Evolutionary conservation across 2,113 vertebrate genomes (phyloP).

Genomic region (Naja naja): DNA sequence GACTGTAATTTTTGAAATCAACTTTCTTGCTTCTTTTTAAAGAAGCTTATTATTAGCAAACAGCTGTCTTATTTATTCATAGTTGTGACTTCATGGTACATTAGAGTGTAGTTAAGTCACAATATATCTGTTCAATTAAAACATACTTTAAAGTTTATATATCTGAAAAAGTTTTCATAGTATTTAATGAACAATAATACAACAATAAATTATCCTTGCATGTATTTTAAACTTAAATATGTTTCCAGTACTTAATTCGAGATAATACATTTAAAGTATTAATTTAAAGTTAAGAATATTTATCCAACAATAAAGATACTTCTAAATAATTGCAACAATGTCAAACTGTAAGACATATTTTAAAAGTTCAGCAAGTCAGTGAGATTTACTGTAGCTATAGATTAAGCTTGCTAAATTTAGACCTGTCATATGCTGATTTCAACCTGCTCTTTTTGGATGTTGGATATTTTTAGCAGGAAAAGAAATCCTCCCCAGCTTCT

Average conservation of each 20-base stretch:
- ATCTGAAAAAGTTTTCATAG: not conserved
- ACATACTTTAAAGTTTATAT: not conserved
- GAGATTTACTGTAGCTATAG: constrained; percentile 13
- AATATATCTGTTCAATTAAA: constrained; percentile 33
- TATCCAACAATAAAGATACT: not conserved
- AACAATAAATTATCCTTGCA: not conserved
- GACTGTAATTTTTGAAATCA: constrained; percentile 13
- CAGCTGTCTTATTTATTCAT: constrained; percentile 42
- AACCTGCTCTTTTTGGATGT: constrained; percentile 41
- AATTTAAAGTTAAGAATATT: constrained; percentile 9
- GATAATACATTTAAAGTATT: not conserved
- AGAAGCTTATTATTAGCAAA: constrained; percentile 49
- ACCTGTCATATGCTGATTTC: accelerated
- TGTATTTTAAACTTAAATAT: not conserved
- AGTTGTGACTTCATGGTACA: constrained; percentile 42
- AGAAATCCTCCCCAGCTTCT: constrained; percentile 24
- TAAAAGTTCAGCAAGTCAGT: not conserved
- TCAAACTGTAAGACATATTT: not conserved
- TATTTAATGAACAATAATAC: constrained; percentile 9
- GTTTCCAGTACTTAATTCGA: not conserved
- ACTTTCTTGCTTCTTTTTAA: not conserved
- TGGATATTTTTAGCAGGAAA: constrained; percentile 28
- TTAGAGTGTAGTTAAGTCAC: constrained; percentile 9
- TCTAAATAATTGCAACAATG: not conserved
- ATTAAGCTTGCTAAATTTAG: constrained; percentile 18